These are phyloP conservation scores for Nasonovia ribisnigri DNA, from an alignment of 2,888 invertebrate genomes.

Conservation along the genomic window DNA sequence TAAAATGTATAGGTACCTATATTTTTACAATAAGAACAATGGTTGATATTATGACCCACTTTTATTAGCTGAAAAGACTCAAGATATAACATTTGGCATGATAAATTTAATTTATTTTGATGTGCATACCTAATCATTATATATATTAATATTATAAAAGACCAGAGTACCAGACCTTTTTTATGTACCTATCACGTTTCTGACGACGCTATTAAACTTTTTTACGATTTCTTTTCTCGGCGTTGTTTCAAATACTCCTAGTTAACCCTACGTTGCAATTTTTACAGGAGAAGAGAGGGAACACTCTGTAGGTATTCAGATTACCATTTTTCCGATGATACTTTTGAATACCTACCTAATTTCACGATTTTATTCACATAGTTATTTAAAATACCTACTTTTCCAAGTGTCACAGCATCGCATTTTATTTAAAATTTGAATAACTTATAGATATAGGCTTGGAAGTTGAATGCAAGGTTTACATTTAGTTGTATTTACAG, in stretches of 20 bases:
- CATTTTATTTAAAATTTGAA: too few relatives aligned
- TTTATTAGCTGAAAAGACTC: background rate
- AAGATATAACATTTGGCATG: background rate
- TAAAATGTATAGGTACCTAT: background rate
- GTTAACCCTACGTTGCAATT: background rate
- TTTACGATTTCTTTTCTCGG: background rate
- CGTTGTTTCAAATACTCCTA: too few relatives aligned
- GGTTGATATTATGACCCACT: background rate
- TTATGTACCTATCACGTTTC: background rate
- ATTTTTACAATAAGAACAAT: background rate
- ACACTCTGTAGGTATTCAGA: too few relatives aligned
- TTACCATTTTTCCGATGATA: background rate
- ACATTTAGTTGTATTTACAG: too few relatives aligned
- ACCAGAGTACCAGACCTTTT: background rate
- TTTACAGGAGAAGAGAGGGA: background rate
- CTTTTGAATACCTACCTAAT: background rate
- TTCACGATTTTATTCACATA: background rate
- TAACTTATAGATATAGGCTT: too few relatives aligned
- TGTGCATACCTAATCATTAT: too few relatives aligned
- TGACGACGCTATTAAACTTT: background rate
- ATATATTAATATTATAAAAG: background rate
- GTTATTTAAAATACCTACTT: background rate
- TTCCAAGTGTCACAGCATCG: background rate
- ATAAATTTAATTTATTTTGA: background rate
- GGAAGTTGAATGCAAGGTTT: too few relatives aligned